A percentile compares a stretch with the other conserved stretches of the same genome.
Evolutionary conservation across 1,140 invertebrate species (phyloP).

Genomic region (Protaetia brevitarsis): DNA sequence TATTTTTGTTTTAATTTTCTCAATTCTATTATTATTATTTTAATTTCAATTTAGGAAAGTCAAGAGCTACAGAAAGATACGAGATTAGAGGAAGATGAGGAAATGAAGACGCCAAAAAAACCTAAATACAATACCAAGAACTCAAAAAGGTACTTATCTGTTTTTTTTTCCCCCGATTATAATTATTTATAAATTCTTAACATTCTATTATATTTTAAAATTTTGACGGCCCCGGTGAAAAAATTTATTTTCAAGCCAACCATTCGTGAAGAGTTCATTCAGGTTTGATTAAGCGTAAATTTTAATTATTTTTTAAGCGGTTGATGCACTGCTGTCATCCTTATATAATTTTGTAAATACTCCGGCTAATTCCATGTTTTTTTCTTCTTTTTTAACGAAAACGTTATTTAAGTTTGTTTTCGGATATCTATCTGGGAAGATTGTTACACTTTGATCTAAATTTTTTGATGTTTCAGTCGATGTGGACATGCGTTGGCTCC

Average conservation of each 20-base stretch:
- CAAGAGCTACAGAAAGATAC: not conserved
- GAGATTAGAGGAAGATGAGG: not conserved
- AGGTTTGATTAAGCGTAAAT: conserved; percentile 24
- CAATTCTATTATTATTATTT: too few species aligned
- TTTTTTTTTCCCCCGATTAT: not conserved
- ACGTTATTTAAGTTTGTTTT: too few species aligned
- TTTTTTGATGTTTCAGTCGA: conserved; percentile 37
- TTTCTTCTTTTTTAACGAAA: too few species aligned
- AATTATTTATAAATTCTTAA: not conserved
- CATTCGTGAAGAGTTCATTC: conserved; percentile 23
- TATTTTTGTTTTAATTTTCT: too few species aligned
- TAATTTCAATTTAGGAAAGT: not conserved
- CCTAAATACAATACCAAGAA: not conserved
- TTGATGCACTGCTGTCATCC: not conserved
- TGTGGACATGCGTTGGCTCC: conserved; percentile 49
- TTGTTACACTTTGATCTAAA: conserved; percentile 22
- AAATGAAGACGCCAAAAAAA: not conserved
- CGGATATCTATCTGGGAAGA: too few species aligned
- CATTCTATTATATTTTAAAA: not conserved
- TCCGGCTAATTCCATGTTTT: too few species aligned
- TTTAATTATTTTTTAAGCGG: too few species aligned
- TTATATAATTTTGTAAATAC: too few species aligned
- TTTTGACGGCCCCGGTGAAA: too few species aligned
- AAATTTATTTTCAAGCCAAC: not conserved
- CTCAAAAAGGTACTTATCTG: not conserved